Evolutionary conservation across 2,113 vertebrate genomes (phyloP).

Genomic region (Rhineura floridana): DNA sequence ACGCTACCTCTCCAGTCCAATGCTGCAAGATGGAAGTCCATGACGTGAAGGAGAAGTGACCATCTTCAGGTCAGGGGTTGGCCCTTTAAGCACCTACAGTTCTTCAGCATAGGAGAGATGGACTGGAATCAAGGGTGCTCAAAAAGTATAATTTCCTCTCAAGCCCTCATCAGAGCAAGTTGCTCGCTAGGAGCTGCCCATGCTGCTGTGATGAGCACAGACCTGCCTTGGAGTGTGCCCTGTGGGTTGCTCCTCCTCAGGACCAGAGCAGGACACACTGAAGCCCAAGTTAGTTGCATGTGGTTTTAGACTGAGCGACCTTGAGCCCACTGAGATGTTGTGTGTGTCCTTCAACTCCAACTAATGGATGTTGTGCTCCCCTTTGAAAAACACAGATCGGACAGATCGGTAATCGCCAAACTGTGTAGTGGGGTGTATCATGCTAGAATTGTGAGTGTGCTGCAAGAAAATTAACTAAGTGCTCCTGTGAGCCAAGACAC

Average conservation of each 20-base stretch:
- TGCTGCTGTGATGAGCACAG: no score
- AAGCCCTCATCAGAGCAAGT: not conserved
- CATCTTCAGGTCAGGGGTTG: no score
- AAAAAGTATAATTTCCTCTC: no score
- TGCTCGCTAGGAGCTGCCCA: not conserved
- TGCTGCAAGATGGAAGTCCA: no score
- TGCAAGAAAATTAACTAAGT: not conserved
- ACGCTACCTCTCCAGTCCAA: no score
- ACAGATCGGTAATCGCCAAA: not conserved
- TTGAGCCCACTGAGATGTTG: not conserved
- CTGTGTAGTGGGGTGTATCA: not conserved
- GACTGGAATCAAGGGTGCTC: not conserved
- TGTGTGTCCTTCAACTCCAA: no score
- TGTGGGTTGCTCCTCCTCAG: not conserved
- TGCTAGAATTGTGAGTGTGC: not conserved
- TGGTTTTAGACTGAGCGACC: not conserved
- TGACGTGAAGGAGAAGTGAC: no score
- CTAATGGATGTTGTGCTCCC: not conserved
- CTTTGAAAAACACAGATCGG: not conserved
- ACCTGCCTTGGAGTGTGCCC: no score
- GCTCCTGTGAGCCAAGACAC: not conserved
- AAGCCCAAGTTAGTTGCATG: not conserved
- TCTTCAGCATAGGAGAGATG: not conserved
- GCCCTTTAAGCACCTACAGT: not conserved
- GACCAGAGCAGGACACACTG: not conserved